phyloP scores from a whole-genome alignment of 2,797 vertebrate species.

The Pipistrellus nathusii region DNA sequence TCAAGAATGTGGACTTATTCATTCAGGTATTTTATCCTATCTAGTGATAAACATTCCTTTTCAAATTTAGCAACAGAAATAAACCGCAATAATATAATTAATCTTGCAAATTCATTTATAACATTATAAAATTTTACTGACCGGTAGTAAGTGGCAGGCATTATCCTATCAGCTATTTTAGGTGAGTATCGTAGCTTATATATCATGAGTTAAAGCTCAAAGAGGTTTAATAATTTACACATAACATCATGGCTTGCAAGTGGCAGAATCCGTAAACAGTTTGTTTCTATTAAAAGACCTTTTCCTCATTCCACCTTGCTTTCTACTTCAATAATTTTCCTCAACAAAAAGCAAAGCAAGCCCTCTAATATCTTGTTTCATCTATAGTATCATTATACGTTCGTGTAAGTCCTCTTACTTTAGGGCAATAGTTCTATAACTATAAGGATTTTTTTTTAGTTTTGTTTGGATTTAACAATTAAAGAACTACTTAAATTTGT shows the following conservation, averaged over 20 bases:
- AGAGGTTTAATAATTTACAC: background rate
- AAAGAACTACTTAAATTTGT: background rate
- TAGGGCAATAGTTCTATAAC: background rate
- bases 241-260: background rate
- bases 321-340: background rate
- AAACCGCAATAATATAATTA: background rate
- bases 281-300: background rate
- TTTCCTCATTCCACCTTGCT: background rate
- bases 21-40: background rate
- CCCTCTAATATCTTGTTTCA: background rate
- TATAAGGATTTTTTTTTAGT: background rate
- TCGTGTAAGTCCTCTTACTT: background rate
- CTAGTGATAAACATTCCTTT: background rate
- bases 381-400: background rate
- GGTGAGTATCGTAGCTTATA: background rate
- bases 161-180: background rate
- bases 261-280: background rate
- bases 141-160: background rate
- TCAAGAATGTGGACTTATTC: background rate
- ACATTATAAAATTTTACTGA: background rate
- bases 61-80: background rate
- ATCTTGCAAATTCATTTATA: background rate
- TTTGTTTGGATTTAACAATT: background rate
- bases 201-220: background rate
- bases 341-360: background rate